Base-by-base conservation (phyloP, 2,797 vertebrate species). In the Danio kyathit region DNA sequence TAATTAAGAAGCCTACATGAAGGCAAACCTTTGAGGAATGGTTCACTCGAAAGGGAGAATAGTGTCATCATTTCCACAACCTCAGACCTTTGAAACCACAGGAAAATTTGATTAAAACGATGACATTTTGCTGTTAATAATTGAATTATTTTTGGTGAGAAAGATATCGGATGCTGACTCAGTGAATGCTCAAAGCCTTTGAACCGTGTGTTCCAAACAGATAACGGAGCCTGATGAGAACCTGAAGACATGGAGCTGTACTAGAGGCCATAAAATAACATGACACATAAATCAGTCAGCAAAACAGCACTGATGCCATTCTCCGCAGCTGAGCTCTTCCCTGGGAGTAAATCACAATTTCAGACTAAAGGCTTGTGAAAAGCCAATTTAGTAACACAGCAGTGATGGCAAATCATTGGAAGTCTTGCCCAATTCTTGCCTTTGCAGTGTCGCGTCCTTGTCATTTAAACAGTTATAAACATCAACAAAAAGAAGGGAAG, bases 201-300 rank as follows among this genome's bases (percentile, higher is more conserved):
- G 51, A 56, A 14, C n/a, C 40, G 7, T 11, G 56, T 72, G 38
- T 56, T 72, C 52, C 56, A 0, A 16, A 21, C 11, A 3, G 48
- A 70, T 72, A 72, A 43, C 38, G 19, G 38, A 56, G 38, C 69
- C n/a, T 8, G 40, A 14, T 5, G 12, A 43, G 52, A 56, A 51
- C 46, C 69, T 19, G 56, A 5, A 71, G 14, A 17, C 51, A 51
- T n/a, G 10, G 29, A 56, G 69, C 51, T 56, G 16, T 54, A 70
- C 19, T n/a, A 10, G 51, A 56, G 69, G n/a, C 69, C 51, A 72
- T 41, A 54, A 54, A 17, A 41, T 49, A 69, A 69, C 46, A 5
- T 43, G 38, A 43, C 38, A 13, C 19, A 38, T n/a, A 41, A 72
- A 43, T 40, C 48, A n/a, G 67, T 52, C 29, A 12, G 6, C 49